A percentile compares a stretch with the other conserved stretches of the same genome.
Conservation (phyloP, 64 coral and sea anemone species). For the Pocillopora damicornis region DNA sequence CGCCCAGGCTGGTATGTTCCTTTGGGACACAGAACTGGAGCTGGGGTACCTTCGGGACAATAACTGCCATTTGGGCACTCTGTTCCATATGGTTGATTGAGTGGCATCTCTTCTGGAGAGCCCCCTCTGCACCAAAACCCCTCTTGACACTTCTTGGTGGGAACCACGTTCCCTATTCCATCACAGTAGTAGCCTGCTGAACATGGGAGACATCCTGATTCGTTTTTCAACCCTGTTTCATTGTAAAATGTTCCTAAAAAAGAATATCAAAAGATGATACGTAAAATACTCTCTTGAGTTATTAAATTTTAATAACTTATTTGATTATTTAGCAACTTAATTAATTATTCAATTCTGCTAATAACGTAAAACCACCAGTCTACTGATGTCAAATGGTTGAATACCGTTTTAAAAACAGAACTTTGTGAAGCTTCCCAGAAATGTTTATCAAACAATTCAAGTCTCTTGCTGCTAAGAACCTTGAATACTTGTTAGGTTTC, state of each 20-base stretch:
- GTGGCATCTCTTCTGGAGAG: slow-evolving; percentile 61
- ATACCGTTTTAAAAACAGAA: too few species aligned
- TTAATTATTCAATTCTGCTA: not conserved
- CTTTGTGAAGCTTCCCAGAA: too few species aligned
- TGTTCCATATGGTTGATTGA: slow-evolving; percentile 65
- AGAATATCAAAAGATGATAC: not conserved
- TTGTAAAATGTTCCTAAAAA: slow-evolving; percentile 88
- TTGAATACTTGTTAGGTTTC: too few species aligned
- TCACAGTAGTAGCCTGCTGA: slow-evolving; percentile 82
- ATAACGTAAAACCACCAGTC: too few species aligned
- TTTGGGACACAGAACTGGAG: slow-evolving; percentile 74
- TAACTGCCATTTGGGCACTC: slow-evolving; percentile 93
- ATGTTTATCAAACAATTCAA: too few species aligned
- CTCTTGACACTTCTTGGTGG: slow-evolving; percentile 68
- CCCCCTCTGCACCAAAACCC: slow-evolving; percentile 91
- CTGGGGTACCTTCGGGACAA: slow-evolving; percentile 81
- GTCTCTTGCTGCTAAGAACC: too few species aligned
- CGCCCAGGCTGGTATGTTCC: slow-evolving; percentile 81
- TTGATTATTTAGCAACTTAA: too few species aligned
- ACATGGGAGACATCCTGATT: slow-evolving; percentile 71
- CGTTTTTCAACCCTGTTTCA: slow-evolving; percentile 56
- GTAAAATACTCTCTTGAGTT: too few species aligned
- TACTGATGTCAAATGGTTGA: too few species aligned
- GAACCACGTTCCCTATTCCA: slow-evolving; percentile 53
- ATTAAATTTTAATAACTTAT: too few species aligned